Evolutionary conservation across 2,888 invertebrate genomes (phyloP).

Genomic region (Troilus luridus): DNA sequence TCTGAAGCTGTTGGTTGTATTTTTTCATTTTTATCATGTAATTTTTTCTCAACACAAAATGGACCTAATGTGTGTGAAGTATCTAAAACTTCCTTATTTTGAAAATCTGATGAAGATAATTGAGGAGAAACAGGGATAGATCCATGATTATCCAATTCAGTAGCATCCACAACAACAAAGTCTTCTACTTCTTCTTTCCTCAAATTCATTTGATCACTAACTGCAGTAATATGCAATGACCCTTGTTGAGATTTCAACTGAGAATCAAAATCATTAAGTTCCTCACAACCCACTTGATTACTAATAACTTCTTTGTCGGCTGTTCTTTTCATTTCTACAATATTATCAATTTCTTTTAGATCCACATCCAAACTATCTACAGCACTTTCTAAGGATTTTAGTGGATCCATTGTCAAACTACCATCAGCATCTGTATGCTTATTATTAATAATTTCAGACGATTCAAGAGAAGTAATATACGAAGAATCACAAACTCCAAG

Average conservation of each 20-base stretch:
- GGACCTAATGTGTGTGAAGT: neutral
- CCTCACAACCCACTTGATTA: neutral
- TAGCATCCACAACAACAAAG: slow-evolving; percentile 9
- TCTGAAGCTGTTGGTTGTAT: neutral
- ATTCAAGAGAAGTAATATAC: neutral
- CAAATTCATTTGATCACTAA: neutral
- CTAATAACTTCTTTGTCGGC: neutral
- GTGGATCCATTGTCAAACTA: neutral
- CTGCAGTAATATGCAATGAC: neutral
- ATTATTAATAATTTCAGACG: neutral
- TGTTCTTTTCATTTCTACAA: neutral
- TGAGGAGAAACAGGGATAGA: neutral
- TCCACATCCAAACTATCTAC: neutral
- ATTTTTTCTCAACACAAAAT: neutral
- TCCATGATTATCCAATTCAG: neutral
- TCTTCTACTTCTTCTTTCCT: neutral
- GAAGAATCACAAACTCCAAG: neutral
- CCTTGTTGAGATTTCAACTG: neutral
- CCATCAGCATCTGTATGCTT: neutral
- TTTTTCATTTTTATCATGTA: neutral
- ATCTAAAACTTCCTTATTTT: neutral
- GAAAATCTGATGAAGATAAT: neutral
- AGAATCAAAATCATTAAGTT: neutral
- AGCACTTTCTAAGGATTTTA: neutral
- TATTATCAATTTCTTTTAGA: neutral